Evolutionary conservation across 2,113 vertebrate genomes (phyloP).

Genomic region (Pseudopodoces humilis): DNA sequence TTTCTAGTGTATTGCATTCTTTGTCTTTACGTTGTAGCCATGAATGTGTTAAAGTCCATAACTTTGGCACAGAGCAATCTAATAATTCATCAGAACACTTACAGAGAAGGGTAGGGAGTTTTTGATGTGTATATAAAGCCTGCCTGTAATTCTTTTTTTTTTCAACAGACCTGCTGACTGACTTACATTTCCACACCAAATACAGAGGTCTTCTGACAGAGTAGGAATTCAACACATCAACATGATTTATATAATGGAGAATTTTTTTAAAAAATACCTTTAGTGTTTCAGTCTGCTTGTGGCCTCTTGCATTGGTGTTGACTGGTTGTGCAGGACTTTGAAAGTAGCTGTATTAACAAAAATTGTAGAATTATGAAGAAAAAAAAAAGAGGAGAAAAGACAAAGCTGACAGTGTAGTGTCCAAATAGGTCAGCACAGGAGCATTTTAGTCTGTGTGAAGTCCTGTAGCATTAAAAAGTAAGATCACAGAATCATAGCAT

Average conservation of each 20-base stretch:
- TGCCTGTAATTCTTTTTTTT: background rate
- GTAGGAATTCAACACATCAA: background rate
- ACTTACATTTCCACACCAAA: conserved; percentile 30
- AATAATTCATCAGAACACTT: background rate
- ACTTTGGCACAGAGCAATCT: background rate
- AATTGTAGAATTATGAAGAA: background rate
- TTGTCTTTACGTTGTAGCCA: background rate
- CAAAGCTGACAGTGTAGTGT: background rate
- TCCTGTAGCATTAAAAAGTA: background rate
- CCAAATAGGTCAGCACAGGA: background rate
- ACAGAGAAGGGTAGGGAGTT: background rate
- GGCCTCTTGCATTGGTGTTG: background rate
- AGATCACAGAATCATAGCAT: background rate
- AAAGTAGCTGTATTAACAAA: background rate
- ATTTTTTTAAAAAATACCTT: background rate
- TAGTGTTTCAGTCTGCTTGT: background rate
- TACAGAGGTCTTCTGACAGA: background rate
- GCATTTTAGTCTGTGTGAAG: background rate
- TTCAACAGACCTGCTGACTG: background rate
- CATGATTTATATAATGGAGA: background rate
- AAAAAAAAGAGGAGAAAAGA: background rate
- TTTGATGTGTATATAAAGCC: background rate
- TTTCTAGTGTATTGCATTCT: background rate
- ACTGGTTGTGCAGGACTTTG: background rate
- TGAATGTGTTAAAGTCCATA: background rate